Evolutionary conservation across 2,113 vertebrate genomes (phyloP).

Genomic region (Zeus faber): DNA sequence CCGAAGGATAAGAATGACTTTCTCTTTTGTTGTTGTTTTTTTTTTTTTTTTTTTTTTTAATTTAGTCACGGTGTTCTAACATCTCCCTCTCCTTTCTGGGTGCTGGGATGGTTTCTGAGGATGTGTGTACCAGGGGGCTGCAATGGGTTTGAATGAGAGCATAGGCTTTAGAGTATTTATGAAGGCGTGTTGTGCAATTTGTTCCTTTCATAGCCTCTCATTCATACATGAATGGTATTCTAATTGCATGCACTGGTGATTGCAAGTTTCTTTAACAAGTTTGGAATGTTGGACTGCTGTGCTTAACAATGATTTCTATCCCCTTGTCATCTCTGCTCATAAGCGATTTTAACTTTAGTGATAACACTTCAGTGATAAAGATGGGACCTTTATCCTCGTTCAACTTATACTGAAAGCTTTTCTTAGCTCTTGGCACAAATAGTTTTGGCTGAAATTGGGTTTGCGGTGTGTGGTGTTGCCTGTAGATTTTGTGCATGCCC

Average conservation of each 20-base stretch:
- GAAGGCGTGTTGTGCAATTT: slow-evolving; percentile 5
- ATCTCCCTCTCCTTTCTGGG: slow-evolving; percentile 23
- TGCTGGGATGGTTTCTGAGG: slow-evolving; percentile 14
- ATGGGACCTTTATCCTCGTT: too few species aligned
- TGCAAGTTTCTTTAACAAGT: slow-evolving; percentile 33
- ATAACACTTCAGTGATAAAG: slow-evolving; percentile 59
- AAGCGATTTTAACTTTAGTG: slow-evolving; percentile 36
- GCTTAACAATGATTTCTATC: slow-evolving; percentile 23
- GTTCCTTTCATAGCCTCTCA: neutral
- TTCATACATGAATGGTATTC: slow-evolving; percentile 8
- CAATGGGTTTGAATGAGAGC: slow-evolving; percentile 12
- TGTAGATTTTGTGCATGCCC: too few species aligned
- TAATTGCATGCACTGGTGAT: slow-evolving; percentile 46
- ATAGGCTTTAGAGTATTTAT: slow-evolving; percentile 2
- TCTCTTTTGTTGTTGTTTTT: too few species aligned
- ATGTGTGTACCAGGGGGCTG: neutral
- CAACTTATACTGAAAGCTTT: too few species aligned
- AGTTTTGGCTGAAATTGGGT: too few species aligned
- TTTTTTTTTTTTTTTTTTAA: too few species aligned
- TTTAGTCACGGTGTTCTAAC: slow-evolving; percentile 20
- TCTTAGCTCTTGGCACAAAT: too few species aligned
- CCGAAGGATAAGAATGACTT: neutral
- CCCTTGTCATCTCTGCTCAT: slow-evolving; percentile 31
- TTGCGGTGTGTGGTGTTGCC: too few species aligned
- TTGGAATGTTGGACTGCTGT: slow-evolving; percentile 19